Base-by-base conservation (phyloP, 2,113 vertebrate species). In the Oophaga pumilio region DNA sequence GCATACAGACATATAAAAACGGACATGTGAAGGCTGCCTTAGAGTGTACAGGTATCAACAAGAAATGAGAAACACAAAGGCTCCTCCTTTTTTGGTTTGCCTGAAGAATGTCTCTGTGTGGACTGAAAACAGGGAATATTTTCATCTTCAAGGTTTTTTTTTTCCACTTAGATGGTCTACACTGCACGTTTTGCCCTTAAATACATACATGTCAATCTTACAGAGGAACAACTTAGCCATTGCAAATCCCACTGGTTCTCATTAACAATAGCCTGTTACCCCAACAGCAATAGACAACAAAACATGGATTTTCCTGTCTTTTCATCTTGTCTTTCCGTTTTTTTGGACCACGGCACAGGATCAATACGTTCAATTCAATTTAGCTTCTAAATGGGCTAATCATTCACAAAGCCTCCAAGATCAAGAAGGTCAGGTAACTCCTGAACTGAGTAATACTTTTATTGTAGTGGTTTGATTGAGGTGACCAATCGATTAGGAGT, bases 271-370 rank as follows among this genome's bases (percentile, higher is more conserved):
- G 11, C 50, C 43, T 78, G 4, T 74, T 17, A 53, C 49, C 33
- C 26, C 28, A 89, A 11, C 20, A 62, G 24, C 60, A 53, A 24
- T 20, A 76, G 84, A 0, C 14, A 0, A 1, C 1, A n/a, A 33
- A 64, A 69, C 1, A 49, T 12, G 53, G 76, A 79, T 8, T 8
- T 86, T 8, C 57, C 33, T 28, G 87, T 90, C 62, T 76, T 62
- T 18, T 77, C 12, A 1, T 82, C 84, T 17, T 24, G 33, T 49
- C 79, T 15, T 5, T 2, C 28, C 49, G 74, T 64, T 83, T 2
- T 64, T 90, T 83, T 89, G 81, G 69, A 12, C 52, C 88, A 57
- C 14, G 90, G 18, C 7, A 89, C 56, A 59, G 89, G 90, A 81
- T 89, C 83, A 89, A 10, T 90, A 89, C 57, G n/a, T 78, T 89